Base-by-base conservation (phyloP, 2,888 invertebrate genomes). In the Spodoptera littoralis region DNA sequence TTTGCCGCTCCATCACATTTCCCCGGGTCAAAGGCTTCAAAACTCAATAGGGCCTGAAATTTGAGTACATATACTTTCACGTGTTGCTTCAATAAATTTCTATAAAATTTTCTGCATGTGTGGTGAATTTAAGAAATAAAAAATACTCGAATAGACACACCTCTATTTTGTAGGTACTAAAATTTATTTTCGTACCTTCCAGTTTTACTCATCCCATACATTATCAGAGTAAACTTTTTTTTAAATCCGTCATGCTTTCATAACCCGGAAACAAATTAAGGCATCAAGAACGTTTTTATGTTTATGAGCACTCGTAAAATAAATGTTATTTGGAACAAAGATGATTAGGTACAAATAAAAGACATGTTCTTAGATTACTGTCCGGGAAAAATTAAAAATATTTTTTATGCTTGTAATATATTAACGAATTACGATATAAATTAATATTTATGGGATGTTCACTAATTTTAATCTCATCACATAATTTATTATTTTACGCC, bases 1-100 rank as follows among this genome's bases (percentile, higher is more conserved):
- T 90, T 90, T 93, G 92, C 94, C 93, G 91, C 91, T 90, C 87
- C 88, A 90, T 77, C 91, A 89, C 90, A 87, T 92, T 92, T 91
- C 85, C 84, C 83, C 85, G 90, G 90, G 89, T 90, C 90, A 90
- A 87, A 90, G 89, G 87, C 81, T 84, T 82, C 79, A 85, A 84
- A 88, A 88, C 88, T 87, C 88, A 92, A 89, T 88, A 90, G 85
- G 86, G 88, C 90, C 86, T 92, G 83, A 91, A 92, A 90, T 90
- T 87, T 83, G 81, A 88, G 86, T 84, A 66, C 75, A 76, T 77
- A 79, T 80, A 80, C 80, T 76, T 75, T 81, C 65, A 77, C 68
- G 51, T 72, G 67, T 81, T 84, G 77, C 73, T 73, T 80, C 65
- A 79, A 73, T 77, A 77, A 78, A 62, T 80, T 71, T 76, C 69